A percentile compares a stretch with the other conserved stretches of the same genome.
phyloP scores from a whole-genome alignment of 2,797 vertebrate genomes.

The Picus viridis region DNA sequence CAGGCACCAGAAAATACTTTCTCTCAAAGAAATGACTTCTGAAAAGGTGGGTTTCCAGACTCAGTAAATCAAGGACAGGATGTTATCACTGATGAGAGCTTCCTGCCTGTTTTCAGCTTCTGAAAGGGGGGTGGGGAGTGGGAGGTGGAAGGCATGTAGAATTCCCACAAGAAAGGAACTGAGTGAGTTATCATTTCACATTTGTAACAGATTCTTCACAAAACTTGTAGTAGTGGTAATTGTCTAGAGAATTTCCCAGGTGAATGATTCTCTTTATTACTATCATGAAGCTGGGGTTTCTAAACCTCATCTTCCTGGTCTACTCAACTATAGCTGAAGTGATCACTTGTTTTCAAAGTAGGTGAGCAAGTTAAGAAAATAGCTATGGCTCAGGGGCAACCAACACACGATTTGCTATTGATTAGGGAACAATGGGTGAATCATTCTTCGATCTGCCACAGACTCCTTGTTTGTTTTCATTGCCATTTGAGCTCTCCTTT shows the following conservation, averaged over 20 bases:
- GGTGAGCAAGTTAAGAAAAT: constrained; percentile 1
- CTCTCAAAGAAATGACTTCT: background rate
- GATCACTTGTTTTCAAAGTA: background rate
- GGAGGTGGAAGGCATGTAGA: background rate
- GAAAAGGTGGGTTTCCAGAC: background rate
- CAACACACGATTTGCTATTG: background rate
- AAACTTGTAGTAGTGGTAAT: background rate
- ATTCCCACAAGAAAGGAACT: background rate
- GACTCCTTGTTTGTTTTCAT: background rate
- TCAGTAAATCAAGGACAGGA: background rate
- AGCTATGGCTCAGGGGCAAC: background rate
- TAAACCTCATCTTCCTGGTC: background rate
- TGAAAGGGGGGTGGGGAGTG: background rate
- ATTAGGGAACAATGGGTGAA: constrained; percentile 1
- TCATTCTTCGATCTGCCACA: background rate
- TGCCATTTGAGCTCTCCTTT: background rate
- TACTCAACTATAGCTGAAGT: background rate
- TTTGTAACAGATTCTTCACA: background rate
- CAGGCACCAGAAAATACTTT: background rate
- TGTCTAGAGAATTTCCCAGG: background rate
- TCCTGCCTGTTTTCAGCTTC: background rate
- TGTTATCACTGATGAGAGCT: background rate
- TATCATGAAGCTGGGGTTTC: background rate
- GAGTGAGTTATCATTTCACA: background rate
- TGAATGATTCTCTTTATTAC: background rate